A percentile compares a stretch with the other conserved stretches of the same genome.
phyloP scores from a whole-genome alignment of 2,888 invertebrate species.

The Leptura quadrifasciata region DNA sequence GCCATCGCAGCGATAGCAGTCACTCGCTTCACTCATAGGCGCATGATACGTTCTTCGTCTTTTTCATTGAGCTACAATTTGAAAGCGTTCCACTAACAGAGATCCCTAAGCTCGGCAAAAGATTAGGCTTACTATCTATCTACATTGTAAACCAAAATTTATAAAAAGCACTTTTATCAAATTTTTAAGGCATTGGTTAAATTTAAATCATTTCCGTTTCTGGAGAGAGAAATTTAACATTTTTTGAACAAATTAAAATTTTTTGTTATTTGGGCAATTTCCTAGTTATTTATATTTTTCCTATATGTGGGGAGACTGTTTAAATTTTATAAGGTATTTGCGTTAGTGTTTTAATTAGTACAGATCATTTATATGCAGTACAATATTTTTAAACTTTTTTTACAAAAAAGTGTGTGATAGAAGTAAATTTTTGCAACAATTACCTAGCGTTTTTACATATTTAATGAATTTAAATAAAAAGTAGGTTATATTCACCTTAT shows the following conservation, averaged over 20 bases:
- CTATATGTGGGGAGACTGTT: not conserved
- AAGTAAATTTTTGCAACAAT: constrained; percentile 60
- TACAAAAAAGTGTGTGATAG: constrained; percentile 58
- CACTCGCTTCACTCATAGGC: no score
- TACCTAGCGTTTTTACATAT: constrained; percentile 59
- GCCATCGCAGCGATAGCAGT: no score
- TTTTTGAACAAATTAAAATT: no score
- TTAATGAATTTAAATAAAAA: constrained; percentile 48
- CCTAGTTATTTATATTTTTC: not conserved
- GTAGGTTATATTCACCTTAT: constrained; percentile 52
- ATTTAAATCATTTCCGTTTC: no score
- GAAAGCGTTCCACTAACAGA: no score
- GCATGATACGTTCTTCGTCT: no score
- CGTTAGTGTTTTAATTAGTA: constrained; percentile 54
- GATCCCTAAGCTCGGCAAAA: no score
- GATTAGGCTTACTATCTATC: no score
- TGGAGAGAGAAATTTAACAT: no score
- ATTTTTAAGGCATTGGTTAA: not conserved
- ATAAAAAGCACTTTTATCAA: not conserved
- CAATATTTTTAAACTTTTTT: constrained; percentile 62
- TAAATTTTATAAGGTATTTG: constrained; percentile 46
- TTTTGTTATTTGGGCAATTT: not conserved
- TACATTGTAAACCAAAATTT: not conserved
- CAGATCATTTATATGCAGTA: constrained; percentile 59
- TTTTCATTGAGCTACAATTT: no score